Conservation (phyloP, 2,797 vertebrate genomes). For the Falco berigora region DNA sequence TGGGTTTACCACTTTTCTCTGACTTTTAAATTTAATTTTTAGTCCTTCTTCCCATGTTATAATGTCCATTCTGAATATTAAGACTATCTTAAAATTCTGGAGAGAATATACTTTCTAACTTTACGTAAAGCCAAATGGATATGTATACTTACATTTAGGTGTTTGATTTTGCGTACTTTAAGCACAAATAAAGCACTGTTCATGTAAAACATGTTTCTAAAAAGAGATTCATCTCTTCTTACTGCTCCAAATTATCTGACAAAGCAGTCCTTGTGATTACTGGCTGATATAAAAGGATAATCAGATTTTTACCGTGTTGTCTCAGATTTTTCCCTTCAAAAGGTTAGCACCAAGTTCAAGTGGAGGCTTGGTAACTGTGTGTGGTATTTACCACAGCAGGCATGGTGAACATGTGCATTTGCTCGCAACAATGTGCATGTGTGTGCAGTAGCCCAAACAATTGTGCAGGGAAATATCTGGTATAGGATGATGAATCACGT, state of each 20-base stretch:
- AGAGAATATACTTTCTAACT: neutral
- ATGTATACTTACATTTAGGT: neutral
- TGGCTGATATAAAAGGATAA: neutral
- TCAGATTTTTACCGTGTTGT: neutral
- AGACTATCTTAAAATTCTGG: neutral
- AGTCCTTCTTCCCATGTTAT: neutral
- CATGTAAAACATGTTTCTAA: neutral
- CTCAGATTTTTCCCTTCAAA: neutral
- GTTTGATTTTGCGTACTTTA: neutral
- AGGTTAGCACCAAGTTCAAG: neutral
- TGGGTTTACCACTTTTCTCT: neutral
- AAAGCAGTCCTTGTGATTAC: neutral
- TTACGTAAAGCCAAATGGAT: neutral
- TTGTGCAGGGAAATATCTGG: neutral
- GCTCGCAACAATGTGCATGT: neutral
- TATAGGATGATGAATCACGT: neutral
- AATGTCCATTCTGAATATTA: neutral
- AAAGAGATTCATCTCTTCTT: neutral
- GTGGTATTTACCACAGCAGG: neutral
- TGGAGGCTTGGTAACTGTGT: neutral
- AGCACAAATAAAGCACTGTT: neutral
- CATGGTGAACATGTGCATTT: neutral
- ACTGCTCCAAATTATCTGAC: neutral
- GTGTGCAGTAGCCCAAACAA: rapidly evolving
- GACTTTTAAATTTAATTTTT: neutral